Base-by-base conservation (phyloP, 23 tunicate species). In the Clavelina lepadiformis region DNA sequence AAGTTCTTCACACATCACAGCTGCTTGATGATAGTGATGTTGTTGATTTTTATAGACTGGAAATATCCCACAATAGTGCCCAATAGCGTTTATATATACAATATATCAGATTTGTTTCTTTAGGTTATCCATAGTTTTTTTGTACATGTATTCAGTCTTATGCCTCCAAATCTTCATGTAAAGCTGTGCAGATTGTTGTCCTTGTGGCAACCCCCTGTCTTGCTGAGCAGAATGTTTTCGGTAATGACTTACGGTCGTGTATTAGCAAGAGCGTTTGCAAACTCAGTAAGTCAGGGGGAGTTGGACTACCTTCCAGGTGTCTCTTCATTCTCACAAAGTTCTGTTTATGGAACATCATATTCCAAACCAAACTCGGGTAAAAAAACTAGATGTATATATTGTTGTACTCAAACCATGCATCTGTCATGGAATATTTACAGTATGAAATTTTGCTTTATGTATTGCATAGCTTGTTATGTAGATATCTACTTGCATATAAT, bases 221-320 rank as follows among this genome's bases (percentile, higher is more conserved):
- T 82, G 31, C 35, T 80, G n/a, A 51, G 51, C 47, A 61, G 78
- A 49, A 81, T 89, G 97, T 77, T 75, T 69, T 89, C 97, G 33
- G 71, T 89, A 54, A 65, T 81, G 38, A 63, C 88, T 11, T 89
- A 76, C 65, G 88, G 89, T 18, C 70, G 89, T 24, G 28, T 79
- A 25, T 36, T 80, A 1, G 83, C 83, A 21, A 61, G 97, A 56
- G 80, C 75, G 4, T 31, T 89, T 15, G 89, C 82, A 1, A 81
- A 81, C 56, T 46, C 83, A 2, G 25, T 81, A 5, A 31, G 74
- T 15, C 97, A 79, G 44, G 83, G 82, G 19, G 78, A 89, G 36
- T 69, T 75, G 15, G 67, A 70, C 31, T 34, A 65, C 51, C 36
- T 63, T 51, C 83, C 88, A 25, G 28, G 51, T 46, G 66, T 69